phyloP scores from a whole-genome alignment of 2,797 vertebrate genomes.

The Ceryle rudis region DNA sequence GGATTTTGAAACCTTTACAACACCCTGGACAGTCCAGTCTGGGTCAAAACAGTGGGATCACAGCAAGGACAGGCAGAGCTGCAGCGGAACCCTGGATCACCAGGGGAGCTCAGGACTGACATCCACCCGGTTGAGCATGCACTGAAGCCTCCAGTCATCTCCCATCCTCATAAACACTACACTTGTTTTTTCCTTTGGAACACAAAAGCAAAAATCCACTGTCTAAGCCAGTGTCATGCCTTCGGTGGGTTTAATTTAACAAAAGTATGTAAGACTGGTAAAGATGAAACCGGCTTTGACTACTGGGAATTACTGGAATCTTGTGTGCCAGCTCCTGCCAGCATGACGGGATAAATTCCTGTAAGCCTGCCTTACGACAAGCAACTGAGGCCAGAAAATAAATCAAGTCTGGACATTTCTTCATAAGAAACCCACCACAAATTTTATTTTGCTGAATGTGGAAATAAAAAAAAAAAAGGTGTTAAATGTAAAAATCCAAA shows the following conservation, averaged over 20 bases:
- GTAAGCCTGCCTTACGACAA: neutral
- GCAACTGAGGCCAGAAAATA: constrained; percentile 11
- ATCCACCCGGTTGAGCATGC: neutral
- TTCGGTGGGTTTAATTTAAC: neutral
- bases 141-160: neutral
- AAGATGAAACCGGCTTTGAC: neutral
- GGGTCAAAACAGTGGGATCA: neutral
- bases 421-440: neutral
- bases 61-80: neutral
- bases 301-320: neutral
- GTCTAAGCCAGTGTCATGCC: neutral
- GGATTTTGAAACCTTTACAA: neutral
- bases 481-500: neutral
- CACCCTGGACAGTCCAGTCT: neutral
- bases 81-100: neutral
- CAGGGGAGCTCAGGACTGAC: neutral
- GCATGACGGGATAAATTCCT: neutral
- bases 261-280: neutral
- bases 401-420: neutral
- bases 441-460: neutral
- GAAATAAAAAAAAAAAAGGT: neutral
- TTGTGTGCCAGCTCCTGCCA: neutral
- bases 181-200: neutral
- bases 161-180: neutral
- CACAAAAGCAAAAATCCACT: neutral